Conservation (phyloP, 2,797 vertebrate species). For the Nyctalus aviator region DNA sequence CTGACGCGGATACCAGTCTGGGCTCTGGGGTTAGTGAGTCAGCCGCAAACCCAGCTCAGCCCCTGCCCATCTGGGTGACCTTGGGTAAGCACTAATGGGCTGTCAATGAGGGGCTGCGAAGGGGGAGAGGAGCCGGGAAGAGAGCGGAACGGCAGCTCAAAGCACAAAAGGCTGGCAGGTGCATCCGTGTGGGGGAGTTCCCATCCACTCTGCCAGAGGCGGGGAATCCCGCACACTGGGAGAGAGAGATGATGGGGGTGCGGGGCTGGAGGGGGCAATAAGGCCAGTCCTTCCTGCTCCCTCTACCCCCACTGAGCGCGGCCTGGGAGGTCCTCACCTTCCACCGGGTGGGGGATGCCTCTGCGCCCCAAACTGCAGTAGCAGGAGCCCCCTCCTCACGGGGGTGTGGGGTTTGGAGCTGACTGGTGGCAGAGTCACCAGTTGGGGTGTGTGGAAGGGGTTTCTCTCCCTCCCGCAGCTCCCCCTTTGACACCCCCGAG, state of each 20-base stretch:
- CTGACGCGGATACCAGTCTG: not conserved
- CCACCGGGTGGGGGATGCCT: not conserved
- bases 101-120: not conserved
- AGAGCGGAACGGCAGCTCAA: not conserved
- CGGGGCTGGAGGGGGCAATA: not conserved
- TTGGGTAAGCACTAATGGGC: constrained; percentile 53
- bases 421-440: no score
- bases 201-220: not conserved
- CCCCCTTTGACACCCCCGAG: constrained; percentile 4
- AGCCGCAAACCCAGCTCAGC: not conserved
- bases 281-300: not conserved
- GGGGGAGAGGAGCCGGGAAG: not conserved
- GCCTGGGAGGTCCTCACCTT: not conserved
- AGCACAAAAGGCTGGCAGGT: constrained; percentile 22
- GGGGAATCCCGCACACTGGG: constrained; percentile 57
- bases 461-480: constrained; percentile 11
- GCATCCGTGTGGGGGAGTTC: not conserved
- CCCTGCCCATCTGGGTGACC: constrained; percentile 63
- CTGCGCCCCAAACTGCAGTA: not conserved
- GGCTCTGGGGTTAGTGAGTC: not conserved
- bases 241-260: not conserved
- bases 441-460: not conserved
- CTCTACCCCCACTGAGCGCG: not conserved
- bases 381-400: not conserved
- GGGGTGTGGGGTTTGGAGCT: not conserved